Percentiles rank a stretch among this genome's conserved stretches.
Evolutionary conservation across 2,113 vertebrate species (phyloP).

Genomic region (Erinaceus europaeus): DNA sequence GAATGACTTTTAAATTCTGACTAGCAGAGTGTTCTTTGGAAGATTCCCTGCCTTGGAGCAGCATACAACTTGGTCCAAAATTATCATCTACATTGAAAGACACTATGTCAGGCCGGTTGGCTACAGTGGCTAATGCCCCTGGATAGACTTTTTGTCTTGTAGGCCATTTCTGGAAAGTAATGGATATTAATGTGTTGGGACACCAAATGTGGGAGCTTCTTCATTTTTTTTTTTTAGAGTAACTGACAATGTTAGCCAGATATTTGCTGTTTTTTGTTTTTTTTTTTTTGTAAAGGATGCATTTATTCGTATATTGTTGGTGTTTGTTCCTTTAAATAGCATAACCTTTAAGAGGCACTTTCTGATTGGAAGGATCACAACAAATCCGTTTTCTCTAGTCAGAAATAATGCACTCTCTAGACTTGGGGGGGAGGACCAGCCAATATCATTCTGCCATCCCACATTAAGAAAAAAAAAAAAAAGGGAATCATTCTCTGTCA

Average conservation of each 20-base stretch:
- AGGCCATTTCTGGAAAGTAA: background rate
- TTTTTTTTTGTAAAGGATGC: background rate
- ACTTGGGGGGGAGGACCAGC: constrained; percentile 66
- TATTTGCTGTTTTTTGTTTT: background rate
- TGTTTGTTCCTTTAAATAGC: constrained; percentile 21
- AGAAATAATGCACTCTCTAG: constrained; percentile 67
- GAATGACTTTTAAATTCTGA: background rate
- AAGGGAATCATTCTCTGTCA: constrained; percentile 78
- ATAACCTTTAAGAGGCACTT: constrained; percentile 56
- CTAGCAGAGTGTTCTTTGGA: background rate
- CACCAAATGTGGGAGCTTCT: background rate
- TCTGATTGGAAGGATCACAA: constrained; percentile 73
- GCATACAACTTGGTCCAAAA: background rate
- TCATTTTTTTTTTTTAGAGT: background rate
- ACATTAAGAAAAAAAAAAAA: constrained; percentile 73
- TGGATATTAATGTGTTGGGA: background rate
- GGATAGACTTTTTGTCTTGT: background rate
- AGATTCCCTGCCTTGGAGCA: background rate
- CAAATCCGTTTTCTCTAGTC: constrained; percentile 71
- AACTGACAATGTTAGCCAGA: background rate
- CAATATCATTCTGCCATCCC: constrained; percentile 69
- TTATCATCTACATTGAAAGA: background rate
- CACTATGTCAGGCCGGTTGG: background rate
- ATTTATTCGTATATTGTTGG: background rate
- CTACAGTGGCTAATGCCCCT: background rate